Percentiles rank a stretch among this genome's conserved stretches.
Evolutionary conservation across 2,797 vertebrate genomes (phyloP).

Genomic region (Coracias cyanogaster): DNA sequence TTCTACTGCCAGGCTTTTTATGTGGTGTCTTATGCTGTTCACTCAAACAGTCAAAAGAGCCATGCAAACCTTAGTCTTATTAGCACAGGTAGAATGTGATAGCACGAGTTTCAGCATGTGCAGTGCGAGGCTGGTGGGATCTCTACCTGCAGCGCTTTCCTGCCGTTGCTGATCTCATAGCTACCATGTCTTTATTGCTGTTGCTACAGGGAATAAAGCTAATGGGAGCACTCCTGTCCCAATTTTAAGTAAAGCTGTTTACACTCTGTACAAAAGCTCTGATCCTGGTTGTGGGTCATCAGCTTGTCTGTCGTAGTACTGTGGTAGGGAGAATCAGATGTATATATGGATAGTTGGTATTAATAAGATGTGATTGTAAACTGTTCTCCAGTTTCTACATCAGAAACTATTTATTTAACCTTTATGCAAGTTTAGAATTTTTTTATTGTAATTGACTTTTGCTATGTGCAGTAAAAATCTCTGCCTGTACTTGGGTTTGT

Average conservation of each 20-base stretch:
- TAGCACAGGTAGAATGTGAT: not conserved
- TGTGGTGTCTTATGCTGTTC: not conserved
- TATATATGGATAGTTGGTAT: not conserved
- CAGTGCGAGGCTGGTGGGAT: not conserved
- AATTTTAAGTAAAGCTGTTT: not conserved
- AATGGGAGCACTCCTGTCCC: not conserved
- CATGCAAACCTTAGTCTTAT: not conserved
- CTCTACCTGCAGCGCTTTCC: not conserved
- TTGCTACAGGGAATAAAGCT: not conserved
- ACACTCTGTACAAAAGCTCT: not conserved
- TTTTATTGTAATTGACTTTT: not conserved
- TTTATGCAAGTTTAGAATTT: not conserved
- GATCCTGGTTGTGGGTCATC: not conserved
- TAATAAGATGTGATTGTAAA: not conserved
- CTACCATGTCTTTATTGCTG: not conserved
- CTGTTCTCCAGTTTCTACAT: not conserved
- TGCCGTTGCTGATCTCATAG: not conserved
- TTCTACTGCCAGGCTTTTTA: not conserved
- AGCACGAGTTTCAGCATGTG: not conserved
- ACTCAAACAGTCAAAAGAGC: not conserved
- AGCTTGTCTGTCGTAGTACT: not conserved
- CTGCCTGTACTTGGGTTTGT: not conserved
- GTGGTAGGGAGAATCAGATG: not conserved
- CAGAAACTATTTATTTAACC: not conserved
- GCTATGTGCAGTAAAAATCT: not conserved